These are phyloP conservation scores for Amaurobius ferox DNA, from an alignment of 2,888 invertebrate genomes.

Conservation along the genomic window DNA sequence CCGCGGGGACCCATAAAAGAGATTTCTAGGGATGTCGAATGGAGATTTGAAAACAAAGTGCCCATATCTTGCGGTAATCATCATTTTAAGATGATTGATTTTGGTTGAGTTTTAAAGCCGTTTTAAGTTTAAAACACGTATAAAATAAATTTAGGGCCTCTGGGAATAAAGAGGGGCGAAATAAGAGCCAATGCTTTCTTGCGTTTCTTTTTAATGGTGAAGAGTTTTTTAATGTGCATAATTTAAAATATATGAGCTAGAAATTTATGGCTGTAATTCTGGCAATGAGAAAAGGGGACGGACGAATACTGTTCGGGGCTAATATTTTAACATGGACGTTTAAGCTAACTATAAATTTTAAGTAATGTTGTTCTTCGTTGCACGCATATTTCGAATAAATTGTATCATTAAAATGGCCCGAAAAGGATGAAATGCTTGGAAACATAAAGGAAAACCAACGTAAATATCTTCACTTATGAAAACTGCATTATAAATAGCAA, in stretches of 20 bases:
- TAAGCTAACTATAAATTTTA: neutral
- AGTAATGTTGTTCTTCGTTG: neutral
- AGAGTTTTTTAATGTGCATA: slow-evolving; percentile 20
- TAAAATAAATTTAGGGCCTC: slow-evolving; percentile 11
- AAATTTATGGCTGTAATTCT: slow-evolving; percentile 25
- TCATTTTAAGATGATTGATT: slow-evolving; percentile 69
- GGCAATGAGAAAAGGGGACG: neutral
- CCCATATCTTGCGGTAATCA: slow-evolving; percentile 48
- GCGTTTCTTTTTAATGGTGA: neutral
- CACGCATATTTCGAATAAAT: neutral
- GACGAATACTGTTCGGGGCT: neutral
- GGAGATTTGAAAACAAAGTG: slow-evolving; percentile 4
- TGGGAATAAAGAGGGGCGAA: neutral
- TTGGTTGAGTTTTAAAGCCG: slow-evolving; percentile 35
- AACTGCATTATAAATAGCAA: too few relatives aligned
- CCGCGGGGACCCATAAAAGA: slow-evolving; percentile 55
- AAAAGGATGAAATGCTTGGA: neutral
- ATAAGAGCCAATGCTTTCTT: neutral
- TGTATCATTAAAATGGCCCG: neutral
- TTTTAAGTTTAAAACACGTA: slow-evolving; percentile 40
- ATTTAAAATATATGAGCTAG: slow-evolving; percentile 13
- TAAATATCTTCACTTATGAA: neutral
- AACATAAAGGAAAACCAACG: neutral
- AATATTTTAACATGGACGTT: neutral
- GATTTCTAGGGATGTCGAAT: slow-evolving; percentile 4